A percentile compares a stretch with the other conserved stretches of the same genome.
Conservation (phyloP, 23 tunicate species). For the Halocynthia roretzi region DNA sequence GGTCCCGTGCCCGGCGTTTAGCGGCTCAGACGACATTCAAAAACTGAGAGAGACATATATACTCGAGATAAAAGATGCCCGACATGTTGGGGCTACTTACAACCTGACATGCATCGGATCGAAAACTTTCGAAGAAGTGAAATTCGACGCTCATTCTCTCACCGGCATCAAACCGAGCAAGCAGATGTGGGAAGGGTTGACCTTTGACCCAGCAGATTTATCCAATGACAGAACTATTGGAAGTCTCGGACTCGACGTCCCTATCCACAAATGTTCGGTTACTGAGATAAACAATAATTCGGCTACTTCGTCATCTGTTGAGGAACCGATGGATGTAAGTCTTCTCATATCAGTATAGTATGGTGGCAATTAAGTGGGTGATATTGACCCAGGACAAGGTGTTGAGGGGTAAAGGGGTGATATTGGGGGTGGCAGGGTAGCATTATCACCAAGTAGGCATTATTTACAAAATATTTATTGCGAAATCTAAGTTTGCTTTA, state of each 20-base stretch:
- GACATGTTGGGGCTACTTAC: slow-evolving; percentile 2
- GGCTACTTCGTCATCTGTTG: background rate
- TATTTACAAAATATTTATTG: too few relatives aligned
- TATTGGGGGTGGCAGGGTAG: too few relatives aligned
- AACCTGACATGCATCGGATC: slow-evolving; percentile 30
- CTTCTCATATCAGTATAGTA: background rate
- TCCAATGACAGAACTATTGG: slow-evolving; percentile 13
- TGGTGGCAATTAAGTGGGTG: too few relatives aligned
- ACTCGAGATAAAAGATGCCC: slow-evolving; percentile 37
- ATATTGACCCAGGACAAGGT: too few relatives aligned
- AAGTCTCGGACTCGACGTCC: background rate
- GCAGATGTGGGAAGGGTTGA: slow-evolving; percentile 57
- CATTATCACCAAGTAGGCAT: too few relatives aligned
- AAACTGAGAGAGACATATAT: slow-evolving; percentile 34
- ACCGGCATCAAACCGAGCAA: slow-evolving; percentile 36
- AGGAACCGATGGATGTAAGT: slow-evolving; percentile 1
- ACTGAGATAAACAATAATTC: background rate
- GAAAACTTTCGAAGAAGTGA: slow-evolving; percentile 49
- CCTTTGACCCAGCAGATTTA: background rate
- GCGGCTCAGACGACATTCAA: slow-evolving; percentile 27
- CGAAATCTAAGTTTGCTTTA: too few relatives aligned
- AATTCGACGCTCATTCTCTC: slow-evolving; percentile 27
- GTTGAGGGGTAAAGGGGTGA: too few relatives aligned
- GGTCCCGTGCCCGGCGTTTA: slow-evolving; percentile 38
- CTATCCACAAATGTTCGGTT: slow-evolving; percentile 4